Evolutionary conservation across 1,140 invertebrate genomes (phyloP).

Genomic region (Phenacoccus solenopsis): DNA sequence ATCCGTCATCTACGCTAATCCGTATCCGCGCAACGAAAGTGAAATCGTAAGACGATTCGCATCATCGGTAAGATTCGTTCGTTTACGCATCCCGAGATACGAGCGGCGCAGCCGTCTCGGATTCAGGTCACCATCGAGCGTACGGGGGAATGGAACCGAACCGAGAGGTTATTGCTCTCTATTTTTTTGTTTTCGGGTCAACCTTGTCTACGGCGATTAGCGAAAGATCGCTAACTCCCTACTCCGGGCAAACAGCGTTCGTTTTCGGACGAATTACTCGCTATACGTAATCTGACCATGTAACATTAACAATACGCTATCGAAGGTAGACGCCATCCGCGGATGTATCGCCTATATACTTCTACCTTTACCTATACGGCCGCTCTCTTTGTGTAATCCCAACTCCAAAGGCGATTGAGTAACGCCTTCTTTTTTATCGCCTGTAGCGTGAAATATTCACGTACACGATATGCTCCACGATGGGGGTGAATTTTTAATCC

Average conservation of each 20-base stretch:
- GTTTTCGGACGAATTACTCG: neutral
- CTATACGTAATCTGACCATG: slow-evolving; percentile 12
- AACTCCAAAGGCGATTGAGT: no score
- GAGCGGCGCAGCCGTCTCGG: neutral
- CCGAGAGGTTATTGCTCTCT: slow-evolving; percentile 4
- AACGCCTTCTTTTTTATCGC: no score
- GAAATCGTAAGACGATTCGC: neutral
- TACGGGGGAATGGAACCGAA: neutral
- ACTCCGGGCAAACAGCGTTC: neutral
- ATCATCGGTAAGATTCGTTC: no score
- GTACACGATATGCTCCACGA: no score
- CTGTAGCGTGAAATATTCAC: no score
- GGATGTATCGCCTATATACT: neutral
- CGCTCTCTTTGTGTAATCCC: no score
- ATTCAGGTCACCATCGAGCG: neutral
- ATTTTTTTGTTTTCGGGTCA: slow-evolving; percentile 14
- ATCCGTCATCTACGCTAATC: no score
- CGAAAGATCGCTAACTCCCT: slow-evolving; percentile 13
- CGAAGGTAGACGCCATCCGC: slow-evolving; percentile 9
- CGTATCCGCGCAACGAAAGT: no score
- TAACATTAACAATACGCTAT: slow-evolving; percentile 13
- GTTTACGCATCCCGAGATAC: neutral
- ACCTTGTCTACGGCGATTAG: slow-evolving; percentile 17
- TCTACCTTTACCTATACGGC: no score
- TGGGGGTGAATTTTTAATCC: no score